These are phyloP conservation scores for Melanotaenia nigrans DNA, from an alignment of 2,797 vertebrate genomes.

Conservation along the genomic window DNA sequence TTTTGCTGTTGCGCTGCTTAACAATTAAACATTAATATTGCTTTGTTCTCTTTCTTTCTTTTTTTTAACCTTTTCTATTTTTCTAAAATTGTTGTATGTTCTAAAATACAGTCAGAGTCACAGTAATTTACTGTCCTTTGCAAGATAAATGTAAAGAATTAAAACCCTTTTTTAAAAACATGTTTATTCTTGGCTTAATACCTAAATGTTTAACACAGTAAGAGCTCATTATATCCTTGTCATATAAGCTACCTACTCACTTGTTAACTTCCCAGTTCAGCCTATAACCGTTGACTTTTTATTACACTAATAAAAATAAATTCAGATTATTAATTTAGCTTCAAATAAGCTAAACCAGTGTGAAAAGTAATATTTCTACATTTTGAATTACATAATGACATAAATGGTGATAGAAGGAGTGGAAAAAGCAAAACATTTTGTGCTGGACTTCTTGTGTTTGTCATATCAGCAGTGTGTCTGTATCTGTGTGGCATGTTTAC, in stretches of 20 bases:
- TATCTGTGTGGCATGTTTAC: constrained; percentile 49
- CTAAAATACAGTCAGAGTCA: no score
- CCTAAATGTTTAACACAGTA: no score
- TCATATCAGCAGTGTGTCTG: constrained; percentile 7
- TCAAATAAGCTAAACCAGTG: constrained; percentile 10
- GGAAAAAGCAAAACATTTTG: neutral
- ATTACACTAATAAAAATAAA: neutral
- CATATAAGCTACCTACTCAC: neutral
- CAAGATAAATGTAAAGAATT: no score
- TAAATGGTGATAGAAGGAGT: constrained; percentile 9
- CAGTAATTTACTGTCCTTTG: no score
- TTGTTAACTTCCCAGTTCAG: neutral
- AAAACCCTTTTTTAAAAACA: no score
- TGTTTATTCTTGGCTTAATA: no score
- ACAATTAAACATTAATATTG: no score
- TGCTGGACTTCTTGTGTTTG: constrained; percentile 15
- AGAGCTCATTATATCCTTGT: neutral
- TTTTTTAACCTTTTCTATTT: no score
- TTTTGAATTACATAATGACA: constrained; percentile 19
- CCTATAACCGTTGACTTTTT: neutral
- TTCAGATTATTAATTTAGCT: constrained; percentile 15
- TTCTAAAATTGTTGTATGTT: no score
- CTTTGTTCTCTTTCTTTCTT: no score
- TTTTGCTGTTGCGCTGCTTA: neutral
- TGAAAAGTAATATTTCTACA: constrained; percentile 26